Evolutionary conservation across 92 coral and sea anemone genomes (phyloP).

Genomic region (Muricea muricata): DNA sequence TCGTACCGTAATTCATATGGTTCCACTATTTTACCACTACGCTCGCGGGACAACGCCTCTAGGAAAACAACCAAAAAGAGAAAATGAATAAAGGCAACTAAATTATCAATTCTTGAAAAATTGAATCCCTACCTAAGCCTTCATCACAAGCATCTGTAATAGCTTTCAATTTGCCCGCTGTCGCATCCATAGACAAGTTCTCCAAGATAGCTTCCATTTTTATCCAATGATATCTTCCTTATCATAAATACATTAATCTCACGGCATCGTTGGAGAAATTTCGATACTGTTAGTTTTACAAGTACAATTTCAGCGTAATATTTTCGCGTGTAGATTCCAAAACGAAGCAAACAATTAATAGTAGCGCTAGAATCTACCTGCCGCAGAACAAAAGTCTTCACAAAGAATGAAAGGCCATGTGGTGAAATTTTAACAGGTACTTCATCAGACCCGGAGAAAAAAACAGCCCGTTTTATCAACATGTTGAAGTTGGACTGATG

Average conservation of each 20-base stretch:
- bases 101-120: neutral
- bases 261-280: neutral
- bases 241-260: neutral
- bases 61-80: neutral
- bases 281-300: neutral
- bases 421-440: slow-evolving; percentile 6
- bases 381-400: slow-evolving; percentile 5
- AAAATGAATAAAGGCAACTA: neutral
- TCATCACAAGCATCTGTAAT: slow-evolving; percentile 94
- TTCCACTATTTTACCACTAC: slow-evolving; percentile 83
- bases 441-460: neutral
- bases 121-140: slow-evolving; percentile 76
- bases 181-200: slow-evolving; percentile 91
- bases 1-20: slow-evolving; percentile 89
- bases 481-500: neutral
- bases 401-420: slow-evolving; percentile 7
- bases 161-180: slow-evolving; percentile 89
- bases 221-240: no score
- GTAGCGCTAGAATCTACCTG: slow-evolving; percentile 13
- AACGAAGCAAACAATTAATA: neutral
- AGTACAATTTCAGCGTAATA: neutral
- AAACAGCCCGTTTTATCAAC: neutral
- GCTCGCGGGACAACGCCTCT: slow-evolving; percentile 88
- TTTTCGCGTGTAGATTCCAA: neutral
- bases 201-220: slow-evolving; percentile 90